Conservation (phyloP, 2,888 invertebrate genomes). For the Dendrolimus pini region DNA sequence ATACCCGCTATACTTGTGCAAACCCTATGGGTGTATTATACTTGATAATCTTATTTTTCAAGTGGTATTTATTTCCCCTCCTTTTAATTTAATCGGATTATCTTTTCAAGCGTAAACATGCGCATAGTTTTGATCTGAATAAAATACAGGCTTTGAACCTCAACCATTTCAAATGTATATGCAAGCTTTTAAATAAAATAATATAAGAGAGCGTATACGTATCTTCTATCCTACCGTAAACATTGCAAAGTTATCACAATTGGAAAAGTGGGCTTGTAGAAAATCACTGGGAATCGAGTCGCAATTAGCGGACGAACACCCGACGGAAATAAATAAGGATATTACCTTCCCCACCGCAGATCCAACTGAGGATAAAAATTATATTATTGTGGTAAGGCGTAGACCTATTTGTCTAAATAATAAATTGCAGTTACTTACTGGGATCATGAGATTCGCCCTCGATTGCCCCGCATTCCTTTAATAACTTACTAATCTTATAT, state of each 20-base stretch:
- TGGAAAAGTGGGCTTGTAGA: slow-evolving; percentile 56
- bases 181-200: no score
- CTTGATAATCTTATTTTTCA: no score
- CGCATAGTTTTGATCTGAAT: no score
- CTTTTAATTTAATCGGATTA: no score
- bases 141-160: no score
- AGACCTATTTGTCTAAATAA: slow-evolving; percentile 11
- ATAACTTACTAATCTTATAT: not conserved
- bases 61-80: no score
- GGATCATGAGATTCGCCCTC: slow-evolving; percentile 5
- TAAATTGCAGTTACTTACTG: slow-evolving; percentile 10
- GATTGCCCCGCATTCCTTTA: not conserved
- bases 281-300: slow-evolving; percentile 63
- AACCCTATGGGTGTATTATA: no score
- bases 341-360: slow-evolving; percentile 29
- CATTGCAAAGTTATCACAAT: slow-evolving; percentile 49
- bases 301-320: slow-evolving; percentile 70
- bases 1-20: no score
- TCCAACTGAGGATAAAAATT: slow-evolving; percentile 50
- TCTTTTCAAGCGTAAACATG: no score
- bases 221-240: slow-evolving; percentile 29
- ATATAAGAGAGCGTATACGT: no score
- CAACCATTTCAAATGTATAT: no score
- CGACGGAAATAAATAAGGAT: slow-evolving; percentile 72
- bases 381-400: slow-evolving; percentile 35